A percentile compares a stretch with the other conserved stretches of the same genome.
Evolutionary conservation across 2,113 vertebrate species (phyloP).

Genomic region (Actenoides hombroni): DNA sequence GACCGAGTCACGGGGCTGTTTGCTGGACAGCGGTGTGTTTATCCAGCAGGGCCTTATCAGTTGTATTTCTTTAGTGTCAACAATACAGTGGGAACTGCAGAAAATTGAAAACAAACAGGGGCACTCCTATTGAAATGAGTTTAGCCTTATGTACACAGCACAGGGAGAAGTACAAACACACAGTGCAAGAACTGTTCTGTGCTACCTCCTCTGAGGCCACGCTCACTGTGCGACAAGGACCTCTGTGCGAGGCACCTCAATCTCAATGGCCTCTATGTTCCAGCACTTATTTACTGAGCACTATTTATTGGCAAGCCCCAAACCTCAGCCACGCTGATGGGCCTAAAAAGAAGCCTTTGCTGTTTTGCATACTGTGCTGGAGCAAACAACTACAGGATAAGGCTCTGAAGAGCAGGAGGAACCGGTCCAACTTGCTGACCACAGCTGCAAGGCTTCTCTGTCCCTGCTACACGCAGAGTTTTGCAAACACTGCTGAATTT

Average conservation of each 20-base stretch:
- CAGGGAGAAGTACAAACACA: not conserved
- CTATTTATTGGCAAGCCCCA: not conserved
- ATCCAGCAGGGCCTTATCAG: conserved; percentile 11
- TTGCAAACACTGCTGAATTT: conserved; percentile 17
- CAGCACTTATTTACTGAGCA: not conserved
- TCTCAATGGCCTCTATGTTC: not conserved
- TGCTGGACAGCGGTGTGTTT: not conserved
- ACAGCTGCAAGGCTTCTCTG: not conserved
- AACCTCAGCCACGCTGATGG: not conserved
- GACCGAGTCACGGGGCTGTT: not conserved
- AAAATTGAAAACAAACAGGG: not conserved
- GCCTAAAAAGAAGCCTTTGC: not conserved
- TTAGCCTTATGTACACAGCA: not conserved
- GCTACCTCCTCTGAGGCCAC: not conserved
- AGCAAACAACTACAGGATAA: not conserved
- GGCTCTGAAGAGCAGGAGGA: not conserved
- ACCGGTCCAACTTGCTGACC: conserved; percentile 15
- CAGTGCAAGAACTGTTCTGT: not conserved
- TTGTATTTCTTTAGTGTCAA: conserved; percentile 21
- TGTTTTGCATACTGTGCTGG: not conserved
- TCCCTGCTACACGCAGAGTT: not conserved
- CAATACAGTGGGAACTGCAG: conserved; percentile 21
- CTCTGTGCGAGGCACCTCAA: not conserved
- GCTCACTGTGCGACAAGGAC: not conserved
- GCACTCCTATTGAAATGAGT: not conserved